Conservation (phyloP, 2,888 invertebrate species). For the Polydrusus cervinus region DNA sequence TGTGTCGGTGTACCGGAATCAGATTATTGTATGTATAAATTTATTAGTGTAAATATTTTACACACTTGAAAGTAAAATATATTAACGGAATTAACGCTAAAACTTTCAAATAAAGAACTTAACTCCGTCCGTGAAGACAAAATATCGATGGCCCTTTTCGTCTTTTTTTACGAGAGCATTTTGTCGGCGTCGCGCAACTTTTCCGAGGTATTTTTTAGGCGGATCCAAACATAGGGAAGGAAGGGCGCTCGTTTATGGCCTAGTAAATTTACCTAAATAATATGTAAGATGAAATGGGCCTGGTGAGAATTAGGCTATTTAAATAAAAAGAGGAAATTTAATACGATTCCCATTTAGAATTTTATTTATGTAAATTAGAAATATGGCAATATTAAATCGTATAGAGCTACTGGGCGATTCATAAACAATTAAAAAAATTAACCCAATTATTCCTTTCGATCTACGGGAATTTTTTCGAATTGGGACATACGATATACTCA, state of each 20-base stretch:
- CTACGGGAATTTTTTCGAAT: too few relatives aligned
- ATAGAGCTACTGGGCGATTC: too few relatives aligned
- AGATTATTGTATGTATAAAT: not conserved
- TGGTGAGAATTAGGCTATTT: slow-evolving; percentile 9
- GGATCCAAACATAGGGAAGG: not conserved
- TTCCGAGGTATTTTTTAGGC: slow-evolving; percentile 10
- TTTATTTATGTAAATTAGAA: not conserved
- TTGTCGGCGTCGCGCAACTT: slow-evolving; percentile 29
- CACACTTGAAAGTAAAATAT: not conserved
- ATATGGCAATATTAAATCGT: too few relatives aligned
- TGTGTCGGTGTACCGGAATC: not conserved
- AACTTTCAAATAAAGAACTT: slow-evolving; percentile 11
- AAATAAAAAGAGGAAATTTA: not conserved
- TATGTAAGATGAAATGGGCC: slow-evolving; percentile 12
- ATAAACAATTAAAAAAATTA: too few relatives aligned
- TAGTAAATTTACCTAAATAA: slow-evolving; percentile 27
- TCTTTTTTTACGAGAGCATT: slow-evolving; percentile 26
- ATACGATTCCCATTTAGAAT: not conserved
- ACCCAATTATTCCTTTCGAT: too few relatives aligned
- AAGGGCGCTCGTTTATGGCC: slow-evolving; percentile 3
- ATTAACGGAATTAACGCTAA: slow-evolving; percentile 6
- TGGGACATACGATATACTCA: too few relatives aligned
- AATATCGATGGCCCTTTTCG: slow-evolving; percentile 29
- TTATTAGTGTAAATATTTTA: not conserved
- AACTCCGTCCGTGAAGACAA: slow-evolving; percentile 9